A percentile compares a stretch with the other conserved stretches of the same genome.
These are phyloP conservation scores for Psilopsiagon aymara DNA, from an alignment of 2,113 vertebrate genomes.

Conservation along the genomic window DNA sequence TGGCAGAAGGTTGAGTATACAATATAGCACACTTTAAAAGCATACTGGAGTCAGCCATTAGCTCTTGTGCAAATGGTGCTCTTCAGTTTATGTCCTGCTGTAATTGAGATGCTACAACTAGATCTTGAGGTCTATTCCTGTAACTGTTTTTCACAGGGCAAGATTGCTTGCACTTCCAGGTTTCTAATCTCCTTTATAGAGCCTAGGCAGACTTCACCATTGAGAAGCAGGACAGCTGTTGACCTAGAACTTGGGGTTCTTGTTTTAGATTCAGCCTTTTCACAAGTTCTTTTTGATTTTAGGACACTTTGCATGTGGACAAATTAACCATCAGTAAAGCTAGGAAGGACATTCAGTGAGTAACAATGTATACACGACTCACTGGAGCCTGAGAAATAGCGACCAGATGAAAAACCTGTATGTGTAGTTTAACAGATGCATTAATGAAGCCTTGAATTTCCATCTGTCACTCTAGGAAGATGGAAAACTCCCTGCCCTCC, in stretches of 20 bases:
- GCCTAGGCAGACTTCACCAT: background rate
- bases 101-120: background rate
- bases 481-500: background rate
- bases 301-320: background rate
- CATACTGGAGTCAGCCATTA: background rate
- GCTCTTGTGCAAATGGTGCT: background rate
- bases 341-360: background rate
- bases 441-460: constrained; percentile 26
- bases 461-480: constrained; percentile 20
- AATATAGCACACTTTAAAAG: background rate
- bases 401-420: background rate
- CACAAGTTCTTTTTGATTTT: background rate
- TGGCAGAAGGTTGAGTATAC: background rate
- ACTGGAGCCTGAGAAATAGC: background rate
- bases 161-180: background rate
- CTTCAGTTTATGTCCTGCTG: background rate
- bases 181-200: background rate
- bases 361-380: accelerated
- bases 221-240: background rate
- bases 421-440: background rate
- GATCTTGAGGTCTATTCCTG: background rate
- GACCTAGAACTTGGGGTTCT: background rate
- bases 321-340: background rate
- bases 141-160: background rate
- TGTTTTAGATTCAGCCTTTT: background rate